Base-by-base conservation (phyloP, 2,113 vertebrate species). In the Mungos mungo region DNA sequence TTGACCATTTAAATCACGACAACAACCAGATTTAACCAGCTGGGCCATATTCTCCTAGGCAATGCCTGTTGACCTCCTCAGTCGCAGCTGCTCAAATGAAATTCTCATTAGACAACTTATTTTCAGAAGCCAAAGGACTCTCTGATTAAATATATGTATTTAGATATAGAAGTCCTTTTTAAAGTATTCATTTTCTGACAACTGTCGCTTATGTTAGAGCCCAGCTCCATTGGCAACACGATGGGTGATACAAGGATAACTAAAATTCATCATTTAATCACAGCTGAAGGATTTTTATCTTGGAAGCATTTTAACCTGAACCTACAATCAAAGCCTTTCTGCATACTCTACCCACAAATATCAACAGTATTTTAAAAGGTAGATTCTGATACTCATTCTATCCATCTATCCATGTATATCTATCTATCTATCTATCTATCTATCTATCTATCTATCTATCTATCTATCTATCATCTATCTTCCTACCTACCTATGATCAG, bases 1-100 rank as follows among this genome's bases (percentile, higher is more conserved):
- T 99, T 99, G 99, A 99, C 99, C 99, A 99, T 99, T 99, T 99
- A 99, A 99, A 99, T 99, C 99, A 99, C 99, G 98, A 99, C 99
- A 99, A 99, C 99, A 99, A 99, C 99, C 99, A 99, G 99, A 99
- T 99, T 99, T 99, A 98, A 99, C 99, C 99, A 99, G 99, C 99
- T 99, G 99, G 99, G 99, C 99, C 99, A 99, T 99, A 99, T 99
- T 99, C 99, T 99, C 98, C 98, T 98, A 98, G 98, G 98, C 99
- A 98, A 98, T 98, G 98, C 97, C 98, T 99, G 98, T 98, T 99
- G 99, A 99, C 99, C 98, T 98, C 98, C 98, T 98, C 98, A 98
- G 98, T 98, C 98, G 97, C 99, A 98, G 98, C 98, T 99, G 98
- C 99, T 99, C 98, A 98, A 98, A 98, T 98, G 98, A 98, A 99